Conservation (phyloP, 2,888 invertebrate species). For the Rhamnusium bicolor region DNA sequence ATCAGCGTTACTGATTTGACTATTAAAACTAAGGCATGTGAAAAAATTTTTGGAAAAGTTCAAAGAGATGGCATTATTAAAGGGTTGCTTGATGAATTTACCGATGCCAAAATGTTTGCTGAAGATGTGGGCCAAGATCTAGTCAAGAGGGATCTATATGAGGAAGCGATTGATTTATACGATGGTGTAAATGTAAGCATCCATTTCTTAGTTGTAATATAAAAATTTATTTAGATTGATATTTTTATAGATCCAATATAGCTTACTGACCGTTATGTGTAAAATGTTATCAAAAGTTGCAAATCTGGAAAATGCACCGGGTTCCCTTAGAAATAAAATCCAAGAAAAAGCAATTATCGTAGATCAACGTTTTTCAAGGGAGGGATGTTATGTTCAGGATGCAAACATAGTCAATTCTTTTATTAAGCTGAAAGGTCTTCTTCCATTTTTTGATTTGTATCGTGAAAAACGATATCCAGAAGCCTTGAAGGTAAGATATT, state of each 20-base stretch:
- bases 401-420: constrained; percentile 82
- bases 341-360: constrained; percentile 75
- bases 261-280: constrained; percentile 87
- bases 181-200: constrained; percentile 86
- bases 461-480: constrained; percentile 85
- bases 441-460: constrained; percentile 92
- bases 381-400: constrained; percentile 70
- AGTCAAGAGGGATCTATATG: constrained; percentile 90
- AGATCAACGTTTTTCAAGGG: constrained; percentile 73
- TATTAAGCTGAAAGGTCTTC: constrained; percentile 85
- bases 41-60: constrained; percentile 83
- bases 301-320: constrained; percentile 71
- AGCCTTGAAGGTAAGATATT: constrained; percentile 80
- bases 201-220: background rate
- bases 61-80: constrained; percentile 76
- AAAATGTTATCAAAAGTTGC: constrained; percentile 88
- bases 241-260: constrained; percentile 82
- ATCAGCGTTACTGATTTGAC: constrained; percentile 88
- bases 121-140: constrained; percentile 79
- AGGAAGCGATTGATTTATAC: constrained; percentile 92
- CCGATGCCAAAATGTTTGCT: constrained; percentile 77
- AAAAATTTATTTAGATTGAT: background rate
- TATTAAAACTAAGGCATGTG: constrained; percentile 88
- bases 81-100: constrained; percentile 87
- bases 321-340: constrained; percentile 73